A percentile compares a stretch with the other conserved stretches of the same genome.
Conservation (phyloP, 2,113 vertebrate genomes). For the Sciurus niger region DNA sequence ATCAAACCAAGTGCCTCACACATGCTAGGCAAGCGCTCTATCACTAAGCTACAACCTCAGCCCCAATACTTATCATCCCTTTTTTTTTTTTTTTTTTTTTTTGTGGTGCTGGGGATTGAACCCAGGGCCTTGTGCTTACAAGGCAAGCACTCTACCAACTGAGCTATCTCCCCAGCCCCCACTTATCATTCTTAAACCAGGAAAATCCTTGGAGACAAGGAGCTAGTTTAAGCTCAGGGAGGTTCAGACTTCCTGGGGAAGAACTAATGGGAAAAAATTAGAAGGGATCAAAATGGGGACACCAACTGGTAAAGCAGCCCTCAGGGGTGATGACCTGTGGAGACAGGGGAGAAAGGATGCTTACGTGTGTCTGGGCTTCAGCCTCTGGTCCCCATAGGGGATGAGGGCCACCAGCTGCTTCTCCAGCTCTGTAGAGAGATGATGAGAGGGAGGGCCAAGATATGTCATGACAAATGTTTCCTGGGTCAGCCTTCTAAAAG, state of each 20-base stretch:
- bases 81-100: no score
- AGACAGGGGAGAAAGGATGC: not conserved
- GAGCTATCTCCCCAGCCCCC: no score
- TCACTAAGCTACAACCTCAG: no score
- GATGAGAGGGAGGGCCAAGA: not conserved
- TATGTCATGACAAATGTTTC: not conserved
- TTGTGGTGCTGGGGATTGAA: not conserved
- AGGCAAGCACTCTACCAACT: no score
- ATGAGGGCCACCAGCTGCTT: slow-evolving; percentile 88
- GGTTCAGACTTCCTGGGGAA: not conserved
- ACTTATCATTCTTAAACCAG: not conserved
- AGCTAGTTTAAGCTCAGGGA: not conserved
- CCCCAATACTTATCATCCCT: no score
- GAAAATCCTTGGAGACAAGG: not conserved
- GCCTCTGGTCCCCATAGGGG: slow-evolving; percentile 87
- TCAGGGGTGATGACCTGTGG: not conserved
- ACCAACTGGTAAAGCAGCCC: not conserved
- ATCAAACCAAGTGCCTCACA: no score
- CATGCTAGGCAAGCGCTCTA: not conserved
- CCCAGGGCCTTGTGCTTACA: not conserved
- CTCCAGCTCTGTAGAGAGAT: slow-evolving; percentile 83
- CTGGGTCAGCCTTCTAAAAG: not conserved
- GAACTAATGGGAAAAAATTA: not conserved
- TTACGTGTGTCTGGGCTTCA: slow-evolving; percentile 88
- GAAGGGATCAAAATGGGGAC: not conserved